Base-by-base conservation (phyloP, 2,113 vertebrate genomes). In the Haplochromis burtoni region DNA sequence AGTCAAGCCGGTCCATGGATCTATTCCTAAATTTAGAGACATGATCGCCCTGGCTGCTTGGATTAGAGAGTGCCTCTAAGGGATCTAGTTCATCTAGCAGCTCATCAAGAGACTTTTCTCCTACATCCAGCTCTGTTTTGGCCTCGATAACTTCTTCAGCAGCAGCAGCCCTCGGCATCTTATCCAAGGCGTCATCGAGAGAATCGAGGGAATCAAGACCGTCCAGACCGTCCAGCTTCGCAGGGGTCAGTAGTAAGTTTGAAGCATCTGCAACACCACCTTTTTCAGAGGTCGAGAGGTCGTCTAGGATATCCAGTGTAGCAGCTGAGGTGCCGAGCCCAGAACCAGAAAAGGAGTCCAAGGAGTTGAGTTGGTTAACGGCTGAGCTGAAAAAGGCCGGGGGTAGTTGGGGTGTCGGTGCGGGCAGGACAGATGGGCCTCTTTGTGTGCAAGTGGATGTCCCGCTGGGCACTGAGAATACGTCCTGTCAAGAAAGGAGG, bases 391-490 rank as follows among this genome's bases (percentile, higher is more conserved):
- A 97, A 88, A 98, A 97, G 11, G 97, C 97, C 47, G 91, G 97
- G 89, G 96, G 97, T 78, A 95, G 97, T 94, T 13, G 97, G 89
- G 94, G 97, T 84, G 95, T 95, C 1, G 98, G 96, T 0, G 96
- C 95, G 0, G 98, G 97, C 55, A 98, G 96, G 51, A 78, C 59
- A 2, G 59, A 14, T 7, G 87, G 95, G 81, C 96, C 55, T 92
- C 95, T 0, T 95, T 95, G 61, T 96, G 96, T 87, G 96, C 29
- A 86, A 5, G 73, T 51, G 35, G 86, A 29, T 2, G 51, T 51
- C 95, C 92, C 14, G 95, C 94, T 92, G 87, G 97, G 88, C 73
- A 88, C 94, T 42, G 97, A 95, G 91, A 97, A 96, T 57, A 93
- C 93, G 35, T 95, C 92, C 88, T 97, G 96, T 61, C 94, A 91